Evolutionary conservation across 2,113 vertebrate genomes (phyloP).

Genomic region (Peromyscus maniculatus): DNA sequence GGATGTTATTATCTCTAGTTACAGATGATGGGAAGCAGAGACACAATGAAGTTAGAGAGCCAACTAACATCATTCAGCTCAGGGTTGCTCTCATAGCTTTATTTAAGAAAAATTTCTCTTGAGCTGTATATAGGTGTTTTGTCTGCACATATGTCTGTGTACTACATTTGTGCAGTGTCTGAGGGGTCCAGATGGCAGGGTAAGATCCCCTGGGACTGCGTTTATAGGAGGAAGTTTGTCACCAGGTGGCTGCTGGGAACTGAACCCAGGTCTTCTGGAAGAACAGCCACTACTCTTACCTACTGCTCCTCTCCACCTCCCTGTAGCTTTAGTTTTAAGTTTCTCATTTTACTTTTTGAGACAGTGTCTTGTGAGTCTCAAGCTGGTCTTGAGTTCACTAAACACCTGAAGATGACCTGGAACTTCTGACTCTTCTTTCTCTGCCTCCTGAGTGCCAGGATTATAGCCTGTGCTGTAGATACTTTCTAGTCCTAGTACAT

Average conservation of each 20-base stretch:
- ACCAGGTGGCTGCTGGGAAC: background rate
- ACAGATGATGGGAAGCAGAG: background rate
- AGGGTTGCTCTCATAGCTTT: background rate
- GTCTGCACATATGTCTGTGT: background rate
- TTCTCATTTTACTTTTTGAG: background rate
- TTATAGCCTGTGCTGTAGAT: background rate
- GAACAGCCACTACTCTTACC: background rate
- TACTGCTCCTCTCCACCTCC: background rate
- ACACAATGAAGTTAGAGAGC: background rate
- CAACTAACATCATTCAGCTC: background rate
- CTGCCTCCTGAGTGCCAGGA: background rate
- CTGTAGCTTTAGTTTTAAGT: background rate
- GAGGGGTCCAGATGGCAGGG: background rate
- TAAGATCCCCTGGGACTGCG: too few relatives aligned
- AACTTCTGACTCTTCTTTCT: background rate
- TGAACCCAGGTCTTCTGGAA: background rate
- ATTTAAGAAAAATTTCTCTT: background rate
- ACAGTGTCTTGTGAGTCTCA: background rate
- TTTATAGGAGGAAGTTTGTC: background rate
- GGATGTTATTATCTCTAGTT: background rate
- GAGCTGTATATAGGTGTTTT: background rate
- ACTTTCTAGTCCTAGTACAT: background rate
- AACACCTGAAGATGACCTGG: too few relatives aligned
- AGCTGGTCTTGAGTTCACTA: background rate
- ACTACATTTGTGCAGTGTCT: background rate